A percentile compares a stretch with the other conserved stretches of the same genome.
phyloP scores from a whole-genome alignment of 2,797 vertebrate genomes.

The Phoxinus dragarum region DNA sequence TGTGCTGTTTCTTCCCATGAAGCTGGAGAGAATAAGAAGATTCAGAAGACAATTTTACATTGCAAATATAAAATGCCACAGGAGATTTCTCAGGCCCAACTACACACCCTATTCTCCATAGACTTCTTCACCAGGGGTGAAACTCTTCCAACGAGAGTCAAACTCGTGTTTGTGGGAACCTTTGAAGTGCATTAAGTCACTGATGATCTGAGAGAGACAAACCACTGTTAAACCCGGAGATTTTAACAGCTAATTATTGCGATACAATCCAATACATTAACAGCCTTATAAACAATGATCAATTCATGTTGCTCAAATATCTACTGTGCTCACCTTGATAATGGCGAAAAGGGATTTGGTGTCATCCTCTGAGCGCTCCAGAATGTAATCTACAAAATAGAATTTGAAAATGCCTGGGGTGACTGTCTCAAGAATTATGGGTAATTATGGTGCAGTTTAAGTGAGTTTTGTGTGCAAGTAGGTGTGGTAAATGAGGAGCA shows the following conservation, averaged over 20 bases:
- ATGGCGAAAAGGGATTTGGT: conserved; percentile 96
- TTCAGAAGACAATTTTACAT: neutral
- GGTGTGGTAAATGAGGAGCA: conserved; percentile 58
- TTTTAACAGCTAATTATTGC: neutral
- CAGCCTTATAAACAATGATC: neutral
- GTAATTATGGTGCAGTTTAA: conserved; percentile 14
- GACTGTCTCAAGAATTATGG: neutral
- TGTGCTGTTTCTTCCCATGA: conserved; percentile 93
- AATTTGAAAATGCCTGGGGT: conserved; percentile 12
- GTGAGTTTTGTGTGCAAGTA: conserved; percentile 48
- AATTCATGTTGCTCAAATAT: neutral
- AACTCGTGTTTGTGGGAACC: conserved; percentile 97
- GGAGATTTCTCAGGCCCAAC: neutral
- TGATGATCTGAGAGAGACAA: conserved; percentile 84
- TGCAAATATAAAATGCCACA: conserved; percentile 39
- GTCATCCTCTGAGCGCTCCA: conserved; percentile 95
- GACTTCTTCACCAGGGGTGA: conserved; percentile 96
- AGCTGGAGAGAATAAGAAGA: conserved; percentile 77
- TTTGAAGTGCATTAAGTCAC: conserved; percentile 93
- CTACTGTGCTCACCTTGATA: conserved; percentile 86
- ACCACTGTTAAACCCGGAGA: neutral
- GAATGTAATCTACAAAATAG: conserved; percentile 85
- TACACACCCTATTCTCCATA: conserved; percentile 96
- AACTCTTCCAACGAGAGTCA: conserved; percentile 97
- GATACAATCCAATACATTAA: neutral